Percentiles rank a stretch among this genome's conserved stretches.
Conservation (phyloP, 2,888 invertebrate species). For the Drosophila formosana region DNA sequence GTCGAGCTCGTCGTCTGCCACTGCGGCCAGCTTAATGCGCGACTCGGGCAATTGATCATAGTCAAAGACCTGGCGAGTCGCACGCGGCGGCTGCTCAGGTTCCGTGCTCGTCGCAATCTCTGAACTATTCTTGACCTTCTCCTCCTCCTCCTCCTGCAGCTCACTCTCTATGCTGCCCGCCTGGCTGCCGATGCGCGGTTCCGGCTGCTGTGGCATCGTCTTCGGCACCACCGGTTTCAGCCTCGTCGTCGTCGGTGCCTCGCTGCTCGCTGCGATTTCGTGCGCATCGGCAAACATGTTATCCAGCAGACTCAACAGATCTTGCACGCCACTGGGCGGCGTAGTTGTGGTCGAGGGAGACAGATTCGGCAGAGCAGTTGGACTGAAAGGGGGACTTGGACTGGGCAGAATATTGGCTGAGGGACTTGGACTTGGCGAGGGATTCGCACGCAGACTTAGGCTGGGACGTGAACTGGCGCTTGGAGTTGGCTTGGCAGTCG, state of each 20-base stretch:
- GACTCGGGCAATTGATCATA: slow-evolving; percentile 84
- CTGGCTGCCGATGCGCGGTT: slow-evolving; percentile 72
- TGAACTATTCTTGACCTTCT: slow-evolving; percentile 47
- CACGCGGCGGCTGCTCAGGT: slow-evolving; percentile 75
- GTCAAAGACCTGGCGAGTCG: slow-evolving; percentile 83
- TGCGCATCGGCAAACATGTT: slow-evolving; percentile 81
- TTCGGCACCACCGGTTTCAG: slow-evolving; percentile 67
- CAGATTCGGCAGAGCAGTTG: background rate
- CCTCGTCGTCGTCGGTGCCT: slow-evolving; percentile 16
- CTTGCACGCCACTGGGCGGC: slow-evolving; percentile 74
- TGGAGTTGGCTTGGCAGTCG: slow-evolving; percentile 31
- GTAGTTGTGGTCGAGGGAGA: slow-evolving; percentile 4
- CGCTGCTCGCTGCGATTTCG: slow-evolving; percentile 41
- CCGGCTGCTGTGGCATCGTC: slow-evolving; percentile 56
- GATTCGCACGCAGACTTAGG: background rate
- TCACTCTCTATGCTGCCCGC: slow-evolving; percentile 65
- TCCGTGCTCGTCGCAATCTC: slow-evolving; percentile 69
- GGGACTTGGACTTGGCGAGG: background rate
- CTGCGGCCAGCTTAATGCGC: slow-evolving; percentile 58
- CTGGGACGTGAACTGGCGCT: background rate
- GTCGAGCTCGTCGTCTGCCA: slow-evolving; percentile 49
- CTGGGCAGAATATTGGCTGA: background rate
- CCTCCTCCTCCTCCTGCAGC: slow-evolving; percentile 36
- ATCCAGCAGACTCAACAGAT: slow-evolving; percentile 83
- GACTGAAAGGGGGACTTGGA: background rate